Conservation (phyloP, 53 echinoderm and acorn worm species). For the Pentamera pediparva region DNA sequence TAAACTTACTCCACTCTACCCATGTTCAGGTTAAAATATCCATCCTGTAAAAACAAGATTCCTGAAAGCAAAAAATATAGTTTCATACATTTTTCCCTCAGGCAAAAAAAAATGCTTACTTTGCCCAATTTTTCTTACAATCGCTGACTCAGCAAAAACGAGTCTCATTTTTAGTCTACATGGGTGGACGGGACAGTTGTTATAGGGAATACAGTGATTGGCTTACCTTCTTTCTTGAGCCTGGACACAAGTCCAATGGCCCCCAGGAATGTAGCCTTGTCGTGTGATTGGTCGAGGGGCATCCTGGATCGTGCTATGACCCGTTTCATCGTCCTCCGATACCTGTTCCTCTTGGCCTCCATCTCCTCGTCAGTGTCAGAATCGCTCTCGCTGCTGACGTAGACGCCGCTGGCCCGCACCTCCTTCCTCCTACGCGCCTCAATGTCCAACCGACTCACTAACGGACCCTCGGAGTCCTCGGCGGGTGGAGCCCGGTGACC, state of each 20-base stretch:
- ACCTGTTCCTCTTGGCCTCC: constrained; percentile 67
- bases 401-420: constrained; percentile 66
- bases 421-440: constrained; percentile 64
- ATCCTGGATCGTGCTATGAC: constrained; percentile 64
- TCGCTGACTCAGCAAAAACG: no score
- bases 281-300: constrained; percentile 66
- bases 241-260: constrained; percentile 79
- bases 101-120: no score
- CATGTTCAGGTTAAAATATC: no score
- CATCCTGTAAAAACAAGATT: no score
- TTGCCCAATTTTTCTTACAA: no score
- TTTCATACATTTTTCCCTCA: no score
- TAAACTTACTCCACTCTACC: no score
- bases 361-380: constrained; percentile 85
- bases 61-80: no score
- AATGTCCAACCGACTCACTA: constrained; percentile 80
- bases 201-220: no score
- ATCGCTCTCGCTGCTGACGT: constrained; percentile 92
- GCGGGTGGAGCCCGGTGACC: no score
- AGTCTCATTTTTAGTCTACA: constrained; percentile 47
- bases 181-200: constrained; percentile 43
- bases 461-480: no score
- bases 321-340: constrained; percentile 68
- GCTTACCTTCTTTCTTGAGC: constrained; percentile 63
- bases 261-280: constrained; percentile 64